Evolutionary conservation across 2,113 vertebrate species (phyloP).

Genomic region (Neogale vison): DNA sequence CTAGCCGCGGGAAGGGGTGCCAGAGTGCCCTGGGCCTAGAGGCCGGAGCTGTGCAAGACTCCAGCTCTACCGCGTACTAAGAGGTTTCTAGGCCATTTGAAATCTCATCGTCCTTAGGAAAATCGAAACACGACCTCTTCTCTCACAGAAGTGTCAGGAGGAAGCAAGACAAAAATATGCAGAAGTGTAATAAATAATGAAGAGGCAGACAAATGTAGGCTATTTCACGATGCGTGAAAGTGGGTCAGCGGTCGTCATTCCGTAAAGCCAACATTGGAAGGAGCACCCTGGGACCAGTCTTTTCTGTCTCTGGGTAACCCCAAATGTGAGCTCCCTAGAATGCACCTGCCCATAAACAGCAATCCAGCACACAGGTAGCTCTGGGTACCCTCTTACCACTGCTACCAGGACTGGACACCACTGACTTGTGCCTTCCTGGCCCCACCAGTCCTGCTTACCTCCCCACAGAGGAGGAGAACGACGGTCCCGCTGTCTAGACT

Average conservation of each 20-base stretch:
- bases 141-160: background rate
- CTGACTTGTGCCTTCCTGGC: background rate
- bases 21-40: background rate
- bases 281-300: background rate
- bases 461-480: rapidly evolving
- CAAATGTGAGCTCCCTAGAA: no score
- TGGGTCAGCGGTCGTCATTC: background rate
- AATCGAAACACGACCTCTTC: background rate
- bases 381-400: no score
- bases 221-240: background rate
- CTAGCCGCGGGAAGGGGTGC: rapidly evolving
- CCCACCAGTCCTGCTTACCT: background rate
- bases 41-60: background rate
- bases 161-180: background rate
- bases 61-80: background rate
- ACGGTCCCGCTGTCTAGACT: background rate
- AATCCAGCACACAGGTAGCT: background rate
- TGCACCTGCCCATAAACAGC: background rate
- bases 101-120: background rate
- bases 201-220: rapidly evolving
- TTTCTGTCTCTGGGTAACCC: background rate
- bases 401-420: background rate
- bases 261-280: background rate
- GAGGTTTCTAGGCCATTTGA: background rate
- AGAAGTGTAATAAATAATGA: background rate